phyloP scores from a whole-genome alignment of 1,140 invertebrate species.

The Drosophila obscura region DNA sequence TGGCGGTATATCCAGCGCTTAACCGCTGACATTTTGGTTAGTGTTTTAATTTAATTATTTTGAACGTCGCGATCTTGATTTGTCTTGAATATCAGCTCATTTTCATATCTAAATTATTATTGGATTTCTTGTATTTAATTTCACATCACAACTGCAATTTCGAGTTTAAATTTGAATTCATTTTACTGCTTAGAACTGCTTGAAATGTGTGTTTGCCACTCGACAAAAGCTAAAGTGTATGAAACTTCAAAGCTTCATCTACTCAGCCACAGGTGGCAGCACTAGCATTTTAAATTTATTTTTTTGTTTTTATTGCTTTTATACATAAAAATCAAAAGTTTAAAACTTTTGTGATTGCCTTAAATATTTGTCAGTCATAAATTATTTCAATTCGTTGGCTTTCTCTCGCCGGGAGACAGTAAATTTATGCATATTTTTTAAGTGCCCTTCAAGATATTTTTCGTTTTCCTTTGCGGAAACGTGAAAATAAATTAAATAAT shows the following conservation, averaged over 20 bases:
- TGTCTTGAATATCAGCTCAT: constrained; percentile 19
- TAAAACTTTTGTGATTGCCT: constrained; percentile 16
- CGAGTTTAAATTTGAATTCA: constrained; percentile 6
- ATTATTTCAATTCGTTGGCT: constrained; percentile 54
- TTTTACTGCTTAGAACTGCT: constrained; percentile 29
- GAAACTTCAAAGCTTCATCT: background rate
- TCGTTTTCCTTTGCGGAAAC: constrained; percentile 46
- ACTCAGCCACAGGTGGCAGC: constrained; percentile 45
- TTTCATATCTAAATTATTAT: constrained; percentile 16
- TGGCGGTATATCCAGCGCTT: constrained; percentile 86
- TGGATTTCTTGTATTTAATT: background rate
- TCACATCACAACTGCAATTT: background rate
- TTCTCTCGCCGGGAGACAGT: background rate
- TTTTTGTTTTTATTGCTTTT: constrained; percentile 8
- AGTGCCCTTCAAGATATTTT: constrained; percentile 32
- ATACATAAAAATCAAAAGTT: constrained; percentile 14
- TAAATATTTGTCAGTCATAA: constrained; percentile 25
- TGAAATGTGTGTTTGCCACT: background rate
- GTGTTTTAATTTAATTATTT: constrained; percentile 12
- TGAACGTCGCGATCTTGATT: background rate
- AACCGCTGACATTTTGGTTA: constrained; percentile 86
- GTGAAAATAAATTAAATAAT: constrained; percentile 63
- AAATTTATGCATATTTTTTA: constrained; percentile 63
- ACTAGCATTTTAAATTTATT: constrained; percentile 5
- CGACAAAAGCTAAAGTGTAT: too few relatives aligned